These are phyloP conservation scores for Trichechus manatus DNA, from an alignment of 2,113 vertebrate species.

Conservation along the genomic window DNA sequence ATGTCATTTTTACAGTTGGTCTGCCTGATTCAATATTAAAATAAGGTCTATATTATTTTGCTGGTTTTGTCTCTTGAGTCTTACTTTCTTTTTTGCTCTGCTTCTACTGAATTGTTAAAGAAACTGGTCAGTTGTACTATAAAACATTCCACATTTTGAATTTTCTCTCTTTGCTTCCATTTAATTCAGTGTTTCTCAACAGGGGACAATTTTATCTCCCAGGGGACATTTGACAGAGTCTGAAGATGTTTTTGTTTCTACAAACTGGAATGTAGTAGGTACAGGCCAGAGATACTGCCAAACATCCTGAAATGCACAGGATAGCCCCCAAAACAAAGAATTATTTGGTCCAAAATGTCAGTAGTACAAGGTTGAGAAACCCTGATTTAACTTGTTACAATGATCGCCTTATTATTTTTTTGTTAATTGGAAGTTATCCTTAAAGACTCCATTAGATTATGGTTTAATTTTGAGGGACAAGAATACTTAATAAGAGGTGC, in stretches of 20 bases:
- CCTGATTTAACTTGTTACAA: neutral
- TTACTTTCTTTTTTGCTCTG: neutral
- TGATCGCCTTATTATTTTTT: neutral
- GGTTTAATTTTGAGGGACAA: neutral
- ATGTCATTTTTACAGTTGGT: neutral
- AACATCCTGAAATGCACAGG: neutral
- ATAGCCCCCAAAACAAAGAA: neutral
- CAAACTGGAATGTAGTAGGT: neutral
- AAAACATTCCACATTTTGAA: neutral
- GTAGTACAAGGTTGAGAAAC: neutral
- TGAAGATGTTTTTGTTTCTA: constrained; percentile 30
- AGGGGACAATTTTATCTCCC: neutral
- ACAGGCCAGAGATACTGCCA: neutral
- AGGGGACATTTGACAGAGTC: neutral
- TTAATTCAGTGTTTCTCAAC: neutral
- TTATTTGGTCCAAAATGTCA: neutral
- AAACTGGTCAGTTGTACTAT: neutral
- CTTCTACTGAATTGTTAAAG: neutral
- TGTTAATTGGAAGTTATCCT: neutral
- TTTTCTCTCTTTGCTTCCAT: neutral
- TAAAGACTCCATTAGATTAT: neutral
- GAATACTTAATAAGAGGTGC: neutral
- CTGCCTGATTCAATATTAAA: neutral
- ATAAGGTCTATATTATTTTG: constrained; percentile 22
- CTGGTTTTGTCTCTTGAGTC: neutral